Base-by-base conservation (phyloP, 2,113 vertebrate genomes). In the Micromys minutus region DNA sequence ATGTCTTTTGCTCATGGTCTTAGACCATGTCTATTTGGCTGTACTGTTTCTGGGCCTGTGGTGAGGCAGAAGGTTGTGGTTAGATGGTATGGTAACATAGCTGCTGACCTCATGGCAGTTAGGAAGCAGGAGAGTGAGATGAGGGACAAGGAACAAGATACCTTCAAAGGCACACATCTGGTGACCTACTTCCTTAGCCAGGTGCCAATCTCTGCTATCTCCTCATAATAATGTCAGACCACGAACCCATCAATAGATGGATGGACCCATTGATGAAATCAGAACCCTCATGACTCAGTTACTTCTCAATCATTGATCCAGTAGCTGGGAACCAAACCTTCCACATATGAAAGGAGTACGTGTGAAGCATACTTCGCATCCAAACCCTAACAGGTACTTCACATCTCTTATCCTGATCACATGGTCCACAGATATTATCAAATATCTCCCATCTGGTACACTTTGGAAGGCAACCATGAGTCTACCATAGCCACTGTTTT, bases 381-480 rank as follows among this genome's bases (percentile, higher is more conserved):
- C 29, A 47, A 63, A 45, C 55, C 29, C 5, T 57, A 34, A 45
- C 42, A 75, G 24, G 29, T 0, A 8, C 22, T 55, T 13, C 7
- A 1, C 2, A 5, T 45, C 29, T 55, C 42, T 63, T 76, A 67
- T 63, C 59, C 39, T 39, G 34, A 17, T 55, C 47, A 10, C 3
- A 5, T 15, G 4, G 63, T 22, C 45, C 50, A 52, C 11, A 47
- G 0, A 3, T 0, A 59, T 34, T 21, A 21, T 2, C 7, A 9
- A 3, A 4, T 0, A 1, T n/a, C 47, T 39, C 34, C 45, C 3
- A 2, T 0, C 6, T 2, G 6, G 50, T 3, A 0, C 26, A 3
- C 29, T 57, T 31, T n/a, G 47, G 36, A 36, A 8, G 50, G 16
- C 3, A 3, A 74, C 9, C 4, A 7, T 19, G 55, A 87, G 72